Base-by-base conservation (phyloP, 2,888 invertebrate species). In the Dicycla oo region DNA sequence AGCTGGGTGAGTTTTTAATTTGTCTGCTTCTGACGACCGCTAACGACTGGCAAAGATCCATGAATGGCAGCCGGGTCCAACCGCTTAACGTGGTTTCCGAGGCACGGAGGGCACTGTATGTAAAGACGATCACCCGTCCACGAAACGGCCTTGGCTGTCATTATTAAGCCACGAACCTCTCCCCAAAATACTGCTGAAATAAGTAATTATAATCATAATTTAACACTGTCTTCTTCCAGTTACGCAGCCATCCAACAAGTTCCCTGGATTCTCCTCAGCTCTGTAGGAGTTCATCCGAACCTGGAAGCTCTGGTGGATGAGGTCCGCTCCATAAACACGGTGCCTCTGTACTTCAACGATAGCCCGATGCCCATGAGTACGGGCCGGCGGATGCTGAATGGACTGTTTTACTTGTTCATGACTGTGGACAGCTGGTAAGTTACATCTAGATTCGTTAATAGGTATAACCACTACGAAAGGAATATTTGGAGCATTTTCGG, bases 191-290 rank as follows among this genome's bases (percentile, higher is more conserved):
- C n/a, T n/a, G n/a, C n/a, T n/a, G 15, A n/a, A 56, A 56, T 56
- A 11, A 56, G 30, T 30, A 30, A 18, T 20, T 5, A 56, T 13
- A 34, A 57, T 34, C 34, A 34, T 34, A 3, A 34, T 34, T n/a
- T 7, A 34, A 58, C 26, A 26, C 4, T 43, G 0, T 18, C 13
- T n/a, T n/a, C 10, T 76, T 54, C 0, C 84, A 94, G 94, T 0
- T 90, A 88, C 56, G 93, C 94, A 38, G 93, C 92, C 0, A 82
- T 92, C 7, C 91, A 90, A 51, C 88, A 90, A 75, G 92, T 80
- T 0, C 94, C 94, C 0, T 94, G 94, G 94, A 91, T 94, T 26
- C 45, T 92, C 3, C 85, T 93, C 3, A 89, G 87, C 68, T 90
- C 92, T 0, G 79, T 89, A 0, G 83, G 85, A 0, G 77, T 92